Evolutionary conservation across 2,113 vertebrate species (phyloP), one percentile per base, ranked within the genome.

Genomic region (Lamprotornis superbus): DNA sequence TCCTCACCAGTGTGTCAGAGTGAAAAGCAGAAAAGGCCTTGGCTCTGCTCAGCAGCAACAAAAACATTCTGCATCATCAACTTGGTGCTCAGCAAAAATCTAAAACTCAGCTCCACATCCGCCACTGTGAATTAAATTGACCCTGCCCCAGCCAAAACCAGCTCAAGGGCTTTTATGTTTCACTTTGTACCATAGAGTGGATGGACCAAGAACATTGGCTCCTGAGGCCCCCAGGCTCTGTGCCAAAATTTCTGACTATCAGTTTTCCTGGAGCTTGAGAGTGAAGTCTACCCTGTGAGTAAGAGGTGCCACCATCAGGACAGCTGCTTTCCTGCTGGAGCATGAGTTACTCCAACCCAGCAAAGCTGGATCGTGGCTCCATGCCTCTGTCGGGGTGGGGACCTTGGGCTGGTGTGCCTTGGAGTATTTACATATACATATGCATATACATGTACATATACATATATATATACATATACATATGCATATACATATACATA

Each of bases 311-410:
- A 33, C n/a, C 49, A 27, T 30, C 30, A 74, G 77, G 77, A 39
- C 11, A 31, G 74, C 2, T 31, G 46, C 28, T 53, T 64, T 65
- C 8, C 60, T 78, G 18, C 14, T 25, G 6, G 28, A 7, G 4
- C 17, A 2, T 0, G 9, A 37, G 24, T 63, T 53, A 33, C 20
- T 30, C 21, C 12, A 40, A 28, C 7, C 6, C 8, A 27, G 15
- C 23, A 19, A 39, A 53, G 25, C 15, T 81, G 59, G 4, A 9
- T 20, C 3, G 2, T 55, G 44, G 7, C 7, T 30, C 59, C 1
- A 0, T 37, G 30, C 20, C 9, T 9, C 7, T 59, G 71, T 2
- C 42, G 2, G 1, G 9, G 2, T 11, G 30, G 35, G 35, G 12
- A 22, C 35, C 12, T 30, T 12, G 55, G 10, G 0, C 10, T 42